A percentile compares a stretch with the other conserved stretches of the same genome.
These are phyloP conservation scores for Andrena bucephala DNA, from an alignment of 2,888 invertebrate genomes.

Conservation along the genomic window DNA sequence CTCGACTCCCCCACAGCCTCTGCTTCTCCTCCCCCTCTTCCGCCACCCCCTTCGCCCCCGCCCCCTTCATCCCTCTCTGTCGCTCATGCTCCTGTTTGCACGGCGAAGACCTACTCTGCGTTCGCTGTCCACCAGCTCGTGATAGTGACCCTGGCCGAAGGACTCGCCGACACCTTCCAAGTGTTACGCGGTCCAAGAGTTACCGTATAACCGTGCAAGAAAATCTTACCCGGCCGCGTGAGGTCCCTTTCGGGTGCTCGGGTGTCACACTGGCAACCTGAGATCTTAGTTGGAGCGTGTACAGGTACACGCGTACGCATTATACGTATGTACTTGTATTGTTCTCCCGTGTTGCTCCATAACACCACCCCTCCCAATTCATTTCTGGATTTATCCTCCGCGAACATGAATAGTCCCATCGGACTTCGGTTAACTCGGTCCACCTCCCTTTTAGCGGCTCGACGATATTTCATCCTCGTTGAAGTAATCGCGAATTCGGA, in stretches of 20 bases:
- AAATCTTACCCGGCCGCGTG: conserved; percentile 75
- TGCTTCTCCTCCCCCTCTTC: neutral
- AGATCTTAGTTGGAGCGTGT: conserved; percentile 75
- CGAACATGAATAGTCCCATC: conserved; percentile 7
- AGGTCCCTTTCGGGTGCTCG: conserved; percentile 77
- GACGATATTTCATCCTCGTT: too few relatives aligned
- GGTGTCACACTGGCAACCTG: conserved; percentile 77
- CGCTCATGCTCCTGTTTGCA: conserved; percentile 27
- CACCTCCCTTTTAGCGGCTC: too few relatives aligned
- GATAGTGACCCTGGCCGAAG: conserved; percentile 69
- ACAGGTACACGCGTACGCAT: conserved; percentile 35
- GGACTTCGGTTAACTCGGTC: neutral
- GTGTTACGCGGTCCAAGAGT: conserved; percentile 77
- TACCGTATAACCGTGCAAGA: conserved; percentile 72
- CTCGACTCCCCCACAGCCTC: neutral
- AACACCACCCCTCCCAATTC: conserved; percentile 34
- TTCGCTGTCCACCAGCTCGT: conserved; percentile 59
- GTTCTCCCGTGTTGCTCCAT: conserved; percentile 21
- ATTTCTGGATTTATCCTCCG: conserved; percentile 27
- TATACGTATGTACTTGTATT: conserved; percentile 30
- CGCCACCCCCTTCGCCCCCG: neutral
- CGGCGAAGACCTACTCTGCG: conserved; percentile 69
- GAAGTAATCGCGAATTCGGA: too few relatives aligned
- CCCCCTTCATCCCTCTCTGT: conserved; percentile 5
- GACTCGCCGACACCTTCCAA: conserved; percentile 81